Conservation (phyloP, 2,113 vertebrate species). For the Nibea albiflora region DNA sequence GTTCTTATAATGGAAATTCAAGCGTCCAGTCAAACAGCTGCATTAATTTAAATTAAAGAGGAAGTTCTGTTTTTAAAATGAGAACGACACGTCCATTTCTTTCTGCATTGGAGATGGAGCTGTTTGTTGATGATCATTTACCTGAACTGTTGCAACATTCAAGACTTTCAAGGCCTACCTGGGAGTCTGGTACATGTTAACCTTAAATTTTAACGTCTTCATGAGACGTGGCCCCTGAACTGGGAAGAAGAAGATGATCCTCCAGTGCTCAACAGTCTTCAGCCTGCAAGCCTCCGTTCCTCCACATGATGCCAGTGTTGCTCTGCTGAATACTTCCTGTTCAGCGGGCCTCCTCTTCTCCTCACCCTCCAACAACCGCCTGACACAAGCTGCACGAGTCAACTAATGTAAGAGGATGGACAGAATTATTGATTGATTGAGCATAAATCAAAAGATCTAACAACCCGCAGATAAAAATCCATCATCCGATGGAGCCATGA, state of each 20-base stretch:
- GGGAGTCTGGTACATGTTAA: no score
- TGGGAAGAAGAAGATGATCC: background rate
- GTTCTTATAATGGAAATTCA: no score
- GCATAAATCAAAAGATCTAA: background rate
- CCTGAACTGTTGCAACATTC: no score
- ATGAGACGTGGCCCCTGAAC: no score
- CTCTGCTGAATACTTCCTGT: conserved; percentile 15
- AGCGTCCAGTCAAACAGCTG: no score
- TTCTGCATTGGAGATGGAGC: no score
- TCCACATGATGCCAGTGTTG: conserved; percentile 80
- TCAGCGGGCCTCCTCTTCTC: background rate
- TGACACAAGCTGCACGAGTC: background rate
- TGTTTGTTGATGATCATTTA: no score
- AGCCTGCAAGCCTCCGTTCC: conserved; percentile 15
- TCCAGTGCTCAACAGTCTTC: no score
- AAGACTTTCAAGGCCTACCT: no score
- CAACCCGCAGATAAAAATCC: background rate
- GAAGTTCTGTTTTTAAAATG: no score
- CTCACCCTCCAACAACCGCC: background rate
- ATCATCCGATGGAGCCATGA: background rate
- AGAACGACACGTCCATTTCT: no score
- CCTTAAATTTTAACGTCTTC: background rate
- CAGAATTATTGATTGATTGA: background rate
- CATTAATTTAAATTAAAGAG: no score
- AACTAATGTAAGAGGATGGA: background rate